phyloP scores from a whole-genome alignment of 2,888 invertebrate genomes.

The Danaus chrysippus region DNA sequence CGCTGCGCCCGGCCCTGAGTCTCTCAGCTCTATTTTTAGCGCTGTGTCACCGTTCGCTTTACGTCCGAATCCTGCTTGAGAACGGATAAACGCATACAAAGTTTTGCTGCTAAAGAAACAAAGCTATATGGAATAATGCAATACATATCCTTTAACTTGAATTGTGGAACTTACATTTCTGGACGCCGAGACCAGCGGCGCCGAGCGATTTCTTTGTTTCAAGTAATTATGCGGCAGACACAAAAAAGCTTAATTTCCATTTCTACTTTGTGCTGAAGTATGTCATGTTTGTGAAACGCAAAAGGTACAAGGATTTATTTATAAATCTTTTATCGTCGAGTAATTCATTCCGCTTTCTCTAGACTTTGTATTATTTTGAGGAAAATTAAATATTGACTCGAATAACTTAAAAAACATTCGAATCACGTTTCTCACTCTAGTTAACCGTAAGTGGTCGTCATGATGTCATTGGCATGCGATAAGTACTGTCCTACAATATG shows the following conservation, averaged over 20 bases:
- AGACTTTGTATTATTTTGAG: constrained; percentile 13
- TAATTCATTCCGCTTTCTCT: constrained; percentile 13
- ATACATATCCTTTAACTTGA: constrained; percentile 23
- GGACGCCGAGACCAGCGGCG: constrained; percentile 17
- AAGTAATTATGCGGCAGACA: constrained; percentile 26
- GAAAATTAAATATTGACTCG: constrained; percentile 15
- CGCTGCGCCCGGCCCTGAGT: constrained; percentile 49
- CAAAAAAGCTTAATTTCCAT: constrained; percentile 24
- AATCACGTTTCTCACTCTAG: constrained; percentile 59
- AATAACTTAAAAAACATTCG: constrained; percentile 45
- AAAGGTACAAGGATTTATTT: constrained; percentile 14
- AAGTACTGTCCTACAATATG: constrained; percentile 55
- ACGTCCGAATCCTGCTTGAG: constrained; percentile 47
- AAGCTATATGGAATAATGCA: constrained; percentile 30
- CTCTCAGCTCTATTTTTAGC: constrained; percentile 72
- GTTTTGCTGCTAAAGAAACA: constrained; percentile 37
- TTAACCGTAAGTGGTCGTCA: constrained; percentile 65
- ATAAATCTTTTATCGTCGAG: background rate
- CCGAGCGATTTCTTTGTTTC: constrained; percentile 28
- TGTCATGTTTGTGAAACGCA: constrained; percentile 9
- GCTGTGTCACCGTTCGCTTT: constrained; percentile 70
- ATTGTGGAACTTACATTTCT: constrained; percentile 21
- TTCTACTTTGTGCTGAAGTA: constrained; percentile 14
- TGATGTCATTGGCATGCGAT: constrained; percentile 73
- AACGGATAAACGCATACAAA: constrained; percentile 40